These are phyloP conservation scores for Caenorhabditis briggsae DNA, from an alignment of 1,140 invertebrate genomes.

Conservation along the genomic window DNA sequence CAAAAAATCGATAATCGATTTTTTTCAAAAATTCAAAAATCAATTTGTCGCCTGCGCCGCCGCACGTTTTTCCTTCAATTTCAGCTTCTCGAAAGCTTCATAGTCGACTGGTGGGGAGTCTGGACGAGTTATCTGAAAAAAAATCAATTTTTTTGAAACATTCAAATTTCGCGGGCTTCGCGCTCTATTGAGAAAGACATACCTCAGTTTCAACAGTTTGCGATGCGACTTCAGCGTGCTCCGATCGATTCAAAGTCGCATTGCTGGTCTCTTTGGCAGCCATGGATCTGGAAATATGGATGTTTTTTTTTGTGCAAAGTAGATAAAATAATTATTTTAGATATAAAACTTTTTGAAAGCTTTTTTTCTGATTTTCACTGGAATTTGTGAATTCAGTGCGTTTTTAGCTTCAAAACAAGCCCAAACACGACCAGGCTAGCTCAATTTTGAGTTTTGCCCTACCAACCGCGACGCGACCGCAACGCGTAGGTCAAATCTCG, in stretches of 20 bases:
- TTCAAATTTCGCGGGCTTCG: neutral
- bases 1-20: neutral
- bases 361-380: too few species aligned
- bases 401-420: too few species aligned
- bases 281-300: conserved; percentile 33
- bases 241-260: conserved; percentile 44
- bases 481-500: too few species aligned
- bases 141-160: neutral
- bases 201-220: conserved; percentile 61
- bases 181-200: neutral
- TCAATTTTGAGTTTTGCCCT: too few species aligned
- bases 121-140: conserved; percentile 65
- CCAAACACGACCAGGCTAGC: too few species aligned
- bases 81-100: conserved; percentile 62
- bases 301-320: too few species aligned
- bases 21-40: neutral
- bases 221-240: conserved; percentile 42
- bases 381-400: too few species aligned
- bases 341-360: too few species aligned
- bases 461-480: too few species aligned
- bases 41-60: conserved; percentile 28
- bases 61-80: neutral
- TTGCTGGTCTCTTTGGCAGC: conserved; percentile 56
- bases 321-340: neutral
- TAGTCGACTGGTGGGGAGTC: conserved; percentile 75